A percentile compares a stretch with the other conserved stretches of the same genome.
These are phyloP conservation scores for Stratiomys singularior DNA, from an alignment of 2,888 invertebrate genomes.

Conservation along the genomic window DNA sequence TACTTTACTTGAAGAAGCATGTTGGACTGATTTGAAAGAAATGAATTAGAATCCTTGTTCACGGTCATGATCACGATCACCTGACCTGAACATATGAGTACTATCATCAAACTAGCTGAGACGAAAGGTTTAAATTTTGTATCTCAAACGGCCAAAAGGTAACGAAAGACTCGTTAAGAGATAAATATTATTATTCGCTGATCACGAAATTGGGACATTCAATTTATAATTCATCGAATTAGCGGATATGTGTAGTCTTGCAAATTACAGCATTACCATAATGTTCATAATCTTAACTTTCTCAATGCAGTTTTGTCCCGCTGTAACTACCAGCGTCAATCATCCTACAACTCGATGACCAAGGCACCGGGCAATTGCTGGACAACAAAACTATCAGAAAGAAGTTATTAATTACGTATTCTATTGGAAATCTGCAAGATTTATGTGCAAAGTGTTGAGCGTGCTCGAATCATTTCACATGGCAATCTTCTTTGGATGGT, in stretches of 20 bases:
- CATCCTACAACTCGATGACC: not conserved
- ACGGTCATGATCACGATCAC: too few species aligned
- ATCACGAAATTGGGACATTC: conserved; percentile 15
- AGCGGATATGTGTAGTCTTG: not conserved
- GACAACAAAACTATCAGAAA: conserved; percentile 6
- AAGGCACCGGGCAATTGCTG: not conserved
- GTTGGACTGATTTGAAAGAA: not conserved
- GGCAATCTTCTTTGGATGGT: not conserved
- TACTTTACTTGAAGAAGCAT: too few species aligned
- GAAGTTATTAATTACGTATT: conserved; percentile 26
- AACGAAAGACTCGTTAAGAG: not conserved
- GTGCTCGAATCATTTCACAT: not conserved
- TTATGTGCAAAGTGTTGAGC: conserved; percentile 23
- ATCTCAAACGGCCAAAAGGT: not conserved
- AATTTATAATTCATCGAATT: conserved; percentile 1
- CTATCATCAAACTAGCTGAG: not conserved
- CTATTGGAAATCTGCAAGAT: conserved; percentile 33
- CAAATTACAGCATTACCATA: conserved; percentile 9
- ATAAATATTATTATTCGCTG: not conserved
- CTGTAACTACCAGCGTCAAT: conserved; percentile 15
- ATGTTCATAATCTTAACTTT: not conserved
- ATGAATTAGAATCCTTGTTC: not conserved
- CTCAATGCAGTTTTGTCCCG: not conserved
- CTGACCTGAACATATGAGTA: not conserved
- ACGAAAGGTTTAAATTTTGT: not conserved